phyloP scores from a whole-genome alignment of 1,140 invertebrate genomes.

The Chelonus insularis region DNA sequence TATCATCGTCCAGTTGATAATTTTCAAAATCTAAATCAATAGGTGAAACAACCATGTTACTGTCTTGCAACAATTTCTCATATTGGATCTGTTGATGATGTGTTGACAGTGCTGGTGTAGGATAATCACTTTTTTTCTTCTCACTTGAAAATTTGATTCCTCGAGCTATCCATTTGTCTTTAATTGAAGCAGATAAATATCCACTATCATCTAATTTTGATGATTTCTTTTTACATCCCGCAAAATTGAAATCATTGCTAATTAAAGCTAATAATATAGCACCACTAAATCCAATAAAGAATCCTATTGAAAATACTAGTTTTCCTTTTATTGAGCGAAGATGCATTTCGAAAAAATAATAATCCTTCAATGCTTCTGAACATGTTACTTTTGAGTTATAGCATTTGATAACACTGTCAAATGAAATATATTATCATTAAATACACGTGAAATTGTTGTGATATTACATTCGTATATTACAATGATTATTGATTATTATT shows the following conservation, averaged over 20 bases:
- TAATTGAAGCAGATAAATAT: conserved; percentile 2
- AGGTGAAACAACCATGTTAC: conserved; percentile 31
- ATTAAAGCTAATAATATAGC: conserved; percentile 27
- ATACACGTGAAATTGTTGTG: no score
- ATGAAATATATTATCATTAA: no score
- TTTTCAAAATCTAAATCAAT: conserved; percentile 44
- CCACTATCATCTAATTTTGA: background rate
- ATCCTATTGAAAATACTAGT: conserved; percentile 36
- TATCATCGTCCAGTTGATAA: conserved; percentile 32
- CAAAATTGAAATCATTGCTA: conserved; percentile 13
- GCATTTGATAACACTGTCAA: background rate
- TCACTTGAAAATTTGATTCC: background rate
- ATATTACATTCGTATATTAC: background rate
- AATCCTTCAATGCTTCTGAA: background rate
- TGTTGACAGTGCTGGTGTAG: conserved; percentile 15
- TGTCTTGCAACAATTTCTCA: conserved; percentile 37
- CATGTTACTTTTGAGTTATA: background rate
- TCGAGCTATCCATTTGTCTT: conserved; percentile 1
- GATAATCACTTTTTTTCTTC: conserved; percentile 23
- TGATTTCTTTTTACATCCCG: conserved; percentile 12
- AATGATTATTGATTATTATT: background rate
- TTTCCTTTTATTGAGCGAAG: conserved; percentile 21
- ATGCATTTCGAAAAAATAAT: conserved; percentile 2
- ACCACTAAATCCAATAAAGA: conserved; percentile 36
- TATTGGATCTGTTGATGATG: conserved; percentile 33